Conservation (phyloP, 2,888 invertebrate genomes). For the Sarcophaga variegata region DNA sequence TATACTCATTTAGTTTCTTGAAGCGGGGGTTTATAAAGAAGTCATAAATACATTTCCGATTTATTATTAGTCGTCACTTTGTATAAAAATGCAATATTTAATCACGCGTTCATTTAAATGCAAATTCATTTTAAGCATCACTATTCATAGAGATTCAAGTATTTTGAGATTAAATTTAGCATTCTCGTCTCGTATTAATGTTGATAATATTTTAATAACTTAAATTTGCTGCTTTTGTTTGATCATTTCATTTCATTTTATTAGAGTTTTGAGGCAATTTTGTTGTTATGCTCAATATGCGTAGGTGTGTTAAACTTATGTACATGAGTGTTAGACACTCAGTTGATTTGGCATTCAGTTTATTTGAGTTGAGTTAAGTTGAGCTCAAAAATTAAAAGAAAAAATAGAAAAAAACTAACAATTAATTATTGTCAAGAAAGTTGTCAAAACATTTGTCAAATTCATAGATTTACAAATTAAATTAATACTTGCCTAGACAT, state of each 20-base stretch:
- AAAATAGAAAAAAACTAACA: background rate
- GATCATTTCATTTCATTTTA: background rate
- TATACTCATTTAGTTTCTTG: too few relatives aligned
- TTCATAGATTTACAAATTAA: constrained; percentile 3
- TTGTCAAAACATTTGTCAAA: constrained; percentile 51
- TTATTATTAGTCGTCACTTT: too few relatives aligned
- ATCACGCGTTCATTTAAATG: too few relatives aligned
- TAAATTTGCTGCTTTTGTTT: background rate
- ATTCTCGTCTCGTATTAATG: too few relatives aligned
- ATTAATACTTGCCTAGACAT: background rate
- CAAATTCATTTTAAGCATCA: too few relatives aligned
- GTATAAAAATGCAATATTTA: too few relatives aligned
- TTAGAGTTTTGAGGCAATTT: background rate
- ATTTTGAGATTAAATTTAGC: too few relatives aligned
- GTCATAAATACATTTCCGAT: too few relatives aligned
- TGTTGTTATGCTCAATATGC: background rate
- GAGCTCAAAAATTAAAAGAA: too few relatives aligned
- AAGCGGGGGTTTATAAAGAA: too few relatives aligned
- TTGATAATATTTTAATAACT: background rate
- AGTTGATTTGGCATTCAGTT: background rate
- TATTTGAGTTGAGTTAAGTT: background rate
- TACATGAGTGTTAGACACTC: background rate
- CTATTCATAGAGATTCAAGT: too few relatives aligned
- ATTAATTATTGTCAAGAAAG: constrained; percentile 34
- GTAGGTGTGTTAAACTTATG: background rate